A percentile compares a stretch with the other conserved stretches of the same genome.
Conservation (phyloP, 2,797 vertebrate species). For the Tenualosa thibaudeaui region DNA sequence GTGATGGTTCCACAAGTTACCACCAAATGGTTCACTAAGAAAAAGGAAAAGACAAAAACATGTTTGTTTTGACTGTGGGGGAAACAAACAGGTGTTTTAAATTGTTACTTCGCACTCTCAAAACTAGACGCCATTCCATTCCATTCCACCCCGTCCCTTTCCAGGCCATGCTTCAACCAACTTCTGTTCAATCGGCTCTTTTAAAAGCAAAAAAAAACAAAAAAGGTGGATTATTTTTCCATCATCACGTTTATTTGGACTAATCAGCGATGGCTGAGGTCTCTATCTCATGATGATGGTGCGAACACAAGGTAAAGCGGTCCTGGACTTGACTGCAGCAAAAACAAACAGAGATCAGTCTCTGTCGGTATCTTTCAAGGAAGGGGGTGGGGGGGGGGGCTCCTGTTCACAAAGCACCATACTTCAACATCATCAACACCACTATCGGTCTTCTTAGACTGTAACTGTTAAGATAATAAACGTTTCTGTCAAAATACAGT, state of each 20-base stretch:
- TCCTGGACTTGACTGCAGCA: neutral
- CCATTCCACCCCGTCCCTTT: neutral
- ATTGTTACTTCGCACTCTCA: slow-evolving; percentile 17
- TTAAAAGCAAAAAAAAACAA: neutral
- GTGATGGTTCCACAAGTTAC: neutral
- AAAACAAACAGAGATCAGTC: neutral
- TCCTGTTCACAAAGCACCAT: neutral
- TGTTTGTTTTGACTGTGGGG: slow-evolving; percentile 15
- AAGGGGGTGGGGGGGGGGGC: neutral
- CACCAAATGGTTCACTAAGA: neutral
- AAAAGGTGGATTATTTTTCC: neutral
- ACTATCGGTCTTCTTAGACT: neutral
- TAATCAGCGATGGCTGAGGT: neutral
- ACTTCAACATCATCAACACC: slow-evolving; percentile 7
- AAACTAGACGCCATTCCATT: neutral
- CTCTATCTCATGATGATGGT: neutral
- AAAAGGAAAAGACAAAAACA: neutral
- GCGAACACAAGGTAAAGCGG: neutral
- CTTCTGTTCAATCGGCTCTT: neutral
- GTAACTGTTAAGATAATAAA: neutral
- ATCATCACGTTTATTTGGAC: slow-evolving; percentile 5
- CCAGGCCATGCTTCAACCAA: neutral
- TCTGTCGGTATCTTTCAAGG: neutral
- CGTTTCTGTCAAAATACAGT: neutral
- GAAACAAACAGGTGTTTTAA: slow-evolving; percentile 5